Conservation (phyloP, 2,797 vertebrate species). For the Gymnopithys bicolor region DNA sequence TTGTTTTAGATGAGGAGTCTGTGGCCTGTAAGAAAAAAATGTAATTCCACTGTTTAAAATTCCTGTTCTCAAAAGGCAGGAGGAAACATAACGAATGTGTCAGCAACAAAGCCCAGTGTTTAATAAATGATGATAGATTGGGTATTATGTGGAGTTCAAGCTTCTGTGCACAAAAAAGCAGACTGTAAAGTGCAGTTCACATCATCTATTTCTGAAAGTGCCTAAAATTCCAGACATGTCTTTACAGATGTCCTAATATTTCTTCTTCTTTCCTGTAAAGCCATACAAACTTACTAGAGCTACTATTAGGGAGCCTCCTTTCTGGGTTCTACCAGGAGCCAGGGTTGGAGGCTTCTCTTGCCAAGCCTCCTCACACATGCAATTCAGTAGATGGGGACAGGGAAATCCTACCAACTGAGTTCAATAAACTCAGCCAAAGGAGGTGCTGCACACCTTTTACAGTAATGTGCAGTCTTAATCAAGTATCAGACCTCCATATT, state of each 20-base stretch:
- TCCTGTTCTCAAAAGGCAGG: not conserved
- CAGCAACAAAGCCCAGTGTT: not conserved
- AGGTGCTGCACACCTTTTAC: not conserved
- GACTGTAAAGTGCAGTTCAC: not conserved
- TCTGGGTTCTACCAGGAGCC: not conserved
- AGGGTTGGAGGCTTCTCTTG: not conserved
- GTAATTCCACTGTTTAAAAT: constrained; percentile 13
- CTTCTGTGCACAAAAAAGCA: not conserved
- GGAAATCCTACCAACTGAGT: not conserved
- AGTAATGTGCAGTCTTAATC: not conserved
- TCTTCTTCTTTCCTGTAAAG: not conserved
- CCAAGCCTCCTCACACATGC: not conserved
- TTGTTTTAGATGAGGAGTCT: constrained; percentile 73
- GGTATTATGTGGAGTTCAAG: not conserved
- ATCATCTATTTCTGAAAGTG: not conserved
- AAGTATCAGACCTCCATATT: not conserved
- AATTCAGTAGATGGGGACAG: not conserved
- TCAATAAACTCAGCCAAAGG: not conserved
- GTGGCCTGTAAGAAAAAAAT: constrained; percentile 50
- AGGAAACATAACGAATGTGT: not conserved
- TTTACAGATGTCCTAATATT: not conserved
- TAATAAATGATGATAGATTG: not conserved
- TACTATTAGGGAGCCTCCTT: not conserved
- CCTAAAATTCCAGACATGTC: not conserved
- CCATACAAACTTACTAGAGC: not conserved